Percentiles rank a stretch among this genome's conserved stretches.
Conservation (phyloP, 2,113 vertebrate species). For the Euleptes europaea region DNA sequence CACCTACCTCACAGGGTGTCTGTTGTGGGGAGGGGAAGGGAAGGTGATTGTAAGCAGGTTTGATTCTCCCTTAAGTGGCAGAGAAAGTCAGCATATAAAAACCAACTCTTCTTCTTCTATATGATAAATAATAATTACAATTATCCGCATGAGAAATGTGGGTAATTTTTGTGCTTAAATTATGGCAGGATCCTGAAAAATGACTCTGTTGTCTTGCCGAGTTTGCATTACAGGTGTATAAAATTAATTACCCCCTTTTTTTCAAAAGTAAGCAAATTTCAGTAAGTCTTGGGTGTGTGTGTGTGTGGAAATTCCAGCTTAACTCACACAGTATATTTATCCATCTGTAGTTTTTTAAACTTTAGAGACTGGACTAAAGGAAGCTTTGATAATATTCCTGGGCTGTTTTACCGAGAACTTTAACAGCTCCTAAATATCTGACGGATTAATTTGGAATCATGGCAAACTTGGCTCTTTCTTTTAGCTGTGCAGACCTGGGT, state of each 20-base stretch:
- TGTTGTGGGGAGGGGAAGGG: no score
- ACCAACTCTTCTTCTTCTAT: no score
- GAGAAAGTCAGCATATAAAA: no score
- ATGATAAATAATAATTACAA: not conserved
- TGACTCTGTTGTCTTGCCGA: not conserved
- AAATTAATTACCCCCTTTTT: not conserved
- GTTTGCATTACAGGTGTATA: not conserved
- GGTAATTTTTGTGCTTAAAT: not conserved
- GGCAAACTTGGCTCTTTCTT: constrained; percentile 70
- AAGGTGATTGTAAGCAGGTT: no score
- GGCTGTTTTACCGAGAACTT: constrained; percentile 58
- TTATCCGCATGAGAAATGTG: not conserved
- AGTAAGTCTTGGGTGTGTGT: not conserved
- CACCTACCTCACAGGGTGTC: no score
- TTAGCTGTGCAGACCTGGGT: constrained; percentile 61
- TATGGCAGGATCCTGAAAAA: not conserved
- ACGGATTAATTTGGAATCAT: constrained; percentile 70
- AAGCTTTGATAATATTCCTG: constrained; percentile 52
- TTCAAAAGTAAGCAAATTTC: not conserved
- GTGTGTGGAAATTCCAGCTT: not conserved
- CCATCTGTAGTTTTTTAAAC: constrained; percentile 1
- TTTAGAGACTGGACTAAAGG: constrained; percentile 35
- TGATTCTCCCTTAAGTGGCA: no score
- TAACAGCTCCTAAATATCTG: constrained; percentile 68
- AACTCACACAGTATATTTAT: not conserved